phyloP scores from a whole-genome alignment of 2,113 vertebrate species.

The Morone saxatilis region DNA sequence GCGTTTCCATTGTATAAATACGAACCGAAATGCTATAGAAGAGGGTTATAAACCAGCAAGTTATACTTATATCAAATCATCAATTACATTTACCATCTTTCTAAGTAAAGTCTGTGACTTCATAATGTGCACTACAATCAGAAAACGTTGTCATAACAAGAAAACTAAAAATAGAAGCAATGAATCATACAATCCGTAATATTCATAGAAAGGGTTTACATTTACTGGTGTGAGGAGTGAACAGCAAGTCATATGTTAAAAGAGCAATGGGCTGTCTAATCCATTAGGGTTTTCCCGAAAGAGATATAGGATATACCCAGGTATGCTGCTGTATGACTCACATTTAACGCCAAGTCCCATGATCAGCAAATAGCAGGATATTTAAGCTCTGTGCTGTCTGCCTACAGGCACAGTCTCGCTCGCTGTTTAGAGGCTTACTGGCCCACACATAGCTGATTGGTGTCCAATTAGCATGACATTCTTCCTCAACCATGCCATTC shows the following conservation, averaged over 20 bases:
- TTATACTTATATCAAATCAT: neutral
- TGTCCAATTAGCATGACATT: conserved; percentile 21
- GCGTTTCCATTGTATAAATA: neutral
- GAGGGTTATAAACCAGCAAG: neutral
- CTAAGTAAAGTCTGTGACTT: neutral
- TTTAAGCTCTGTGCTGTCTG: conserved; percentile 25
- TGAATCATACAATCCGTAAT: conserved; percentile 16
- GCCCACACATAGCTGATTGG: conserved; percentile 17
- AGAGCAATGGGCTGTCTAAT: conserved; percentile 1
- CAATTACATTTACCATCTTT: neutral
- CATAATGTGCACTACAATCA: neutral
- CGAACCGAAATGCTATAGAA: too few species aligned
- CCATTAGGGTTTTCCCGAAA: conserved; percentile 9
- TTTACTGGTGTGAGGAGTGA: neutral
- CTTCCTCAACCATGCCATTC: conserved; percentile 5
- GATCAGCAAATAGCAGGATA: conserved; percentile 51
- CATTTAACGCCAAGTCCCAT: conserved; percentile 31
- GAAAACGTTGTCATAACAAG: neutral
- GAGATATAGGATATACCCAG: conserved; percentile 30
- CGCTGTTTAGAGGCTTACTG: conserved; percentile 12
- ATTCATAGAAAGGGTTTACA: conserved; percentile 24
- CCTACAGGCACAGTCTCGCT: neutral
- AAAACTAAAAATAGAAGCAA: conserved; percentile 11
- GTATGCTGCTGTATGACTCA: conserved; percentile 51
- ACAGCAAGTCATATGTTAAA: neutral